phyloP scores from a whole-genome alignment of 1,140 invertebrate species.

The Orius insidiosus region DNA sequence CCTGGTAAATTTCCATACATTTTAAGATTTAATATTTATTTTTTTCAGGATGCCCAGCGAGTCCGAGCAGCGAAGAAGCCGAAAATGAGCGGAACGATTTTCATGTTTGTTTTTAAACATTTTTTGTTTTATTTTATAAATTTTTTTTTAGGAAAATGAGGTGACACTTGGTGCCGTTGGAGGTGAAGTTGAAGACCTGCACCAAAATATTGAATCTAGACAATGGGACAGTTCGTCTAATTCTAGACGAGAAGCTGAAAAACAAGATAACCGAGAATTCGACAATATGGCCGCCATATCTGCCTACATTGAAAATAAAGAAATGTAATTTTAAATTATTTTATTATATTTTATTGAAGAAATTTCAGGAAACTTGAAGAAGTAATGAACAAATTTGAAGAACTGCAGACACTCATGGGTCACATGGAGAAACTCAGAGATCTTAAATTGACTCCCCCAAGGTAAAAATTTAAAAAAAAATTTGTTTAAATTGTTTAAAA shows the following conservation, averaged over 20 bases:
- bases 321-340: no score
- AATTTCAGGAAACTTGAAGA: slow-evolving; percentile 16
- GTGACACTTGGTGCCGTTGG: no score
- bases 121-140: no score
- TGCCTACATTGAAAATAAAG: slow-evolving; percentile 12
- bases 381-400: slow-evolving; percentile 15
- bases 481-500: neutral
- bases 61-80: slow-evolving; percentile 15
- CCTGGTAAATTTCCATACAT: slow-evolving; percentile 2
- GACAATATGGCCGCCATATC: neutral
- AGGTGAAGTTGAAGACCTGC: no score
- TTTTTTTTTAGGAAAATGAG: no score
- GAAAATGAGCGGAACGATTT: neutral
- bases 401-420: slow-evolving; percentile 13
- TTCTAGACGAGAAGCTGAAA: slow-evolving; percentile 7
- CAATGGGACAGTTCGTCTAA: no score
- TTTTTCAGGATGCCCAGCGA: slow-evolving; percentile 9
- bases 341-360: slow-evolving; percentile 4
- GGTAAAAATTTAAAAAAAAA: slow-evolving; percentile 4
- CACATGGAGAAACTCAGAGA: slow-evolving; percentile 14
- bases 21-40: neutral
- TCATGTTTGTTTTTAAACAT: no score
- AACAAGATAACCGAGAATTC: slow-evolving; percentile 15
- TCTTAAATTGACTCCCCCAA: slow-evolving; percentile 3
- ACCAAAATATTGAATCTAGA: no score